Conservation (phyloP, 1,140 invertebrate species). For the Saccostrea glomerata region DNA sequence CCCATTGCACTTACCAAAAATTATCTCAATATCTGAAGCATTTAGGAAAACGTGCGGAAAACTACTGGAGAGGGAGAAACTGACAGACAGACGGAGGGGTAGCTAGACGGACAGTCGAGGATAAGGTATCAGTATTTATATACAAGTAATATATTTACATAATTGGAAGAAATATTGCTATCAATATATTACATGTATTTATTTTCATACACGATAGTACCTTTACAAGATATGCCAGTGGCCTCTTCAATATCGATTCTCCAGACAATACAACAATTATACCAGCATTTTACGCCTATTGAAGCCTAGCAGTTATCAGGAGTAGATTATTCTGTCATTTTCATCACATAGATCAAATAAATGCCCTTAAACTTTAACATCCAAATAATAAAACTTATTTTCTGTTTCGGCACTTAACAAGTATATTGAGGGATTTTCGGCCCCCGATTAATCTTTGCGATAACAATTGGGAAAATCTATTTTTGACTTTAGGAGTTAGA, state of each 20-base stretch:
- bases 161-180: neutral
- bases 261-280: neutral
- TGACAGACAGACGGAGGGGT: too few relatives aligned
- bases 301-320: neutral
- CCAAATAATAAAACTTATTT: neutral
- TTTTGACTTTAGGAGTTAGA: neutral
- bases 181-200: too few relatives aligned
- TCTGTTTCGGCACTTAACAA: slow-evolving; percentile 12
- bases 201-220: slow-evolving; percentile 16
- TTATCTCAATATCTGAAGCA: too few relatives aligned
- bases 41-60: too few relatives aligned
- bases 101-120: too few relatives aligned
- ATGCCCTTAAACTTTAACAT: neutral
- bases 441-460: slow-evolving; percentile 4
- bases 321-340: neutral
- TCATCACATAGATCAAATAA: neutral
- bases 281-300: neutral
- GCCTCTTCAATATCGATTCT: neutral
- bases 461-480: slow-evolving; percentile 23
- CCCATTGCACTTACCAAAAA: too few relatives aligned
- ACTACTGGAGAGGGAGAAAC: too few relatives aligned
- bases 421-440: slow-evolving; percentile 3
- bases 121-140: too few relatives aligned
- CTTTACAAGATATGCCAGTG: neutral
- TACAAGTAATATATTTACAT: too few relatives aligned